Evolutionary conservation across 1,140 invertebrate species (phyloP).

Genomic region (Mactra quadrangularis): DNA sequence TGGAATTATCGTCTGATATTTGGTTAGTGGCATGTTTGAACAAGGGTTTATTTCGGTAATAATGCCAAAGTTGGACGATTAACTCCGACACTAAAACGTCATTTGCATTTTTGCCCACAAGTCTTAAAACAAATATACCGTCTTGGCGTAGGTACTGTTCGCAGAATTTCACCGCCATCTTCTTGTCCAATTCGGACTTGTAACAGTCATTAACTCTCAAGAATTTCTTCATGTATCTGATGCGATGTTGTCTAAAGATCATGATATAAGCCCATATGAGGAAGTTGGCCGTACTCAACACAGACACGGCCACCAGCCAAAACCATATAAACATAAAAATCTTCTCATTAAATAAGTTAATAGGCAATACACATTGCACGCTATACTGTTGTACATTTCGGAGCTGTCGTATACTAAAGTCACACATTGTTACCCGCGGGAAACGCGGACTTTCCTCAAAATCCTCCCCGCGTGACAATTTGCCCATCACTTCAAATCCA

Average conservation of each 20-base stretch:
- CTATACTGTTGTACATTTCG: slow-evolving; percentile 81
- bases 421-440: slow-evolving; percentile 84
- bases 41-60: slow-evolving; percentile 81
- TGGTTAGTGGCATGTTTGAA: slow-evolving; percentile 81
- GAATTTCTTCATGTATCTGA: slow-evolving; percentile 84
- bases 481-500: slow-evolving; percentile 83
- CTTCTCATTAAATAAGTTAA: slow-evolving; percentile 86
- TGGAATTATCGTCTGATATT: slow-evolving; percentile 80
- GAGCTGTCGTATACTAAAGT: slow-evolving; percentile 82
- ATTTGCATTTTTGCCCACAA: slow-evolving; percentile 85
- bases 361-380: slow-evolving; percentile 85
- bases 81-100: slow-evolving; percentile 85
- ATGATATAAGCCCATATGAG: slow-evolving; percentile 83
- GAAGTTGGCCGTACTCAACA: slow-evolving; percentile 84
- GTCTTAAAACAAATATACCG: slow-evolving; percentile 84
- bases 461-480: slow-evolving; percentile 78
- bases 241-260: slow-evolving; percentile 81
- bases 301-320: slow-evolving; percentile 86
- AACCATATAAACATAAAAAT: slow-evolving; percentile 86
- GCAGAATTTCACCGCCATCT: slow-evolving; percentile 83
- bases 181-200: slow-evolving; percentile 81
- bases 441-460: slow-evolving; percentile 81
- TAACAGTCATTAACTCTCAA: slow-evolving; percentile 82
- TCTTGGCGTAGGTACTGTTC: slow-evolving; percentile 85
- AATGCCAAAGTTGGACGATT: slow-evolving; percentile 84